Conservation (phyloP, 2,888 invertebrate species). For the Dolichomitus sp. region DNA sequence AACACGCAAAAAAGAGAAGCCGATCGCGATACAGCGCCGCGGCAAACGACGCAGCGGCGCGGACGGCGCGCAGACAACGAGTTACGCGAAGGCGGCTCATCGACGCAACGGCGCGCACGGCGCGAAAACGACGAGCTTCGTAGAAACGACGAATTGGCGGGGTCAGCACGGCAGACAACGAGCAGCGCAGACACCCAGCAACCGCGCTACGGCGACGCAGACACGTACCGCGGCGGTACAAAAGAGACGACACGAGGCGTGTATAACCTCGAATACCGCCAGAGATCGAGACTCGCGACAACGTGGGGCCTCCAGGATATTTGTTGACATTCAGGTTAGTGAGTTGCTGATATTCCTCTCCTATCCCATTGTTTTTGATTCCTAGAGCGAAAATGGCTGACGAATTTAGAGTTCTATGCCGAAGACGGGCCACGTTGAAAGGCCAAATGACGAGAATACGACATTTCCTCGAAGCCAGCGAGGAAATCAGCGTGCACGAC, state of each 20-base stretch:
- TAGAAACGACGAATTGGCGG: background rate
- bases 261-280: conserved; percentile 7
- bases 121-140: background rate
- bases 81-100: too few species aligned
- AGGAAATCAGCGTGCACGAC: conserved; percentile 7
- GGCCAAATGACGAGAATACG: conserved; percentile 29
- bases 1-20: background rate
- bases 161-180: background rate
- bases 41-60: background rate
- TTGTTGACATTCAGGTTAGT: conserved; percentile 38
- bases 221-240: conserved; percentile 3
- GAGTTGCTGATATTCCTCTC: conserved; percentile 28
- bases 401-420: background rate
- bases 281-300: conserved; percentile 40
- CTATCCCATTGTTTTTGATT: conserved; percentile 1
- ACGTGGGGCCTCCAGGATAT: conserved; percentile 26
- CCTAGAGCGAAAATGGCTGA: conserved; percentile 13
- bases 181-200: background rate
- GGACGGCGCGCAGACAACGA: background rate
- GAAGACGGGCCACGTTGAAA: conserved; percentile 21
- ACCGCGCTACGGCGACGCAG: background rate
- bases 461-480: background rate
- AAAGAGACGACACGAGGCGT: background rate
- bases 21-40: background rate
- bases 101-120: too few species aligned